Conservation (phyloP, 2,113 vertebrate genomes). For the Circaetus cinerascens region DNA sequence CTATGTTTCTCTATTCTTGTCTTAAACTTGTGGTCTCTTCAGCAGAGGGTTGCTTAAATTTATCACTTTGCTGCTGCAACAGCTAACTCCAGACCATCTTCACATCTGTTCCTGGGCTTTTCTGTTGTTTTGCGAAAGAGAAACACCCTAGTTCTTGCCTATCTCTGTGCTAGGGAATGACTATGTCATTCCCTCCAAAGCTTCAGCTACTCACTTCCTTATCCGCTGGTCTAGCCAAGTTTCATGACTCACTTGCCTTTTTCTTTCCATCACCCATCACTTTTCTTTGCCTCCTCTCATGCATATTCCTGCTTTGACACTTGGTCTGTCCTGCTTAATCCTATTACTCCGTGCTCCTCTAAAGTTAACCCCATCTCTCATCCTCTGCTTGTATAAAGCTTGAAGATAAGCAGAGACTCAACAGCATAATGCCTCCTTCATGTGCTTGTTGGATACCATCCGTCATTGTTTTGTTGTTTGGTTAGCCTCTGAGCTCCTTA, state of each 20-base stretch:
- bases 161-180: neutral
- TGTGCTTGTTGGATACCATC: neutral
- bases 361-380: conserved; percentile 27
- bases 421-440: neutral
- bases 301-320: conserved; percentile 31
- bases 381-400: conserved; percentile 8
- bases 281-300: conserved; percentile 28
- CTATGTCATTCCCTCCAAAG: neutral
- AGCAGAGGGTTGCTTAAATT: neutral
- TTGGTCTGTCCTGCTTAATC: conserved; percentile 32
- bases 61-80: neutral
- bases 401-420: conserved; percentile 12
- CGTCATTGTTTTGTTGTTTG: neutral
- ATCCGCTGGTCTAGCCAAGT: conserved; percentile 33
- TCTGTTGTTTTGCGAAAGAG: neutral
- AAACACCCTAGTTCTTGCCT: conserved; percentile 3
- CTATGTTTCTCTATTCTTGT: neutral
- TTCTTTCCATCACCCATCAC: conserved; percentile 42
- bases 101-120: conserved; percentile 23
- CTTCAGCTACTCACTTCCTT: conserved; percentile 30
- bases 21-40: neutral
- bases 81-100: neutral
- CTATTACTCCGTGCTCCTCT: neutral
- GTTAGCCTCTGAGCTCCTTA: conserved; percentile 22
- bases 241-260: conserved; percentile 48